Conservation (phyloP, 2,113 vertebrate genomes). For the Platysteira castanea region DNA sequence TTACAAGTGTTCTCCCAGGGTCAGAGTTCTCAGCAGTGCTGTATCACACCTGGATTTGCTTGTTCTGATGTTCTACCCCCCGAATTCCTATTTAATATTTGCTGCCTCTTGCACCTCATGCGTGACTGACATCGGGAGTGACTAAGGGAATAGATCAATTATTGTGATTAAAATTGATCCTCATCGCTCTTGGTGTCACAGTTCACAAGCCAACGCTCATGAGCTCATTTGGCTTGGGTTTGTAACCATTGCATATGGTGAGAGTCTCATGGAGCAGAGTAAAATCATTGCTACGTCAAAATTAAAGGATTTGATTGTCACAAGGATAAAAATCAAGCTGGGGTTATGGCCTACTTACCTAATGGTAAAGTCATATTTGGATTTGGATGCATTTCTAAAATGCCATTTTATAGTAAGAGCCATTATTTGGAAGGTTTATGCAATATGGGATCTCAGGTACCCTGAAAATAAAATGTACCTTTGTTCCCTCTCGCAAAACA, state of each 20-base stretch:
- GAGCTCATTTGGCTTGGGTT: background rate
- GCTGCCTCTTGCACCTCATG: background rate
- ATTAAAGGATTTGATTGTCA: background rate
- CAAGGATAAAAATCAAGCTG: background rate
- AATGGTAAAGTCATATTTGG: background rate
- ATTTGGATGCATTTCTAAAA: background rate
- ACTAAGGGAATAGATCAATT: slow-evolving; percentile 44
- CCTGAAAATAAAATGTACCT: background rate
- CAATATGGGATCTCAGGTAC: background rate
- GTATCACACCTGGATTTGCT: background rate
- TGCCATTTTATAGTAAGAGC: background rate
- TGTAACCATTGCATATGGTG: background rate
- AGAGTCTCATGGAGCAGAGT: background rate
- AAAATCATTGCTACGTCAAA: background rate
- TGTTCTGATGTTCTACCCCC: background rate
- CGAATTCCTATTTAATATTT: background rate
- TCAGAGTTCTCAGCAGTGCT: background rate
- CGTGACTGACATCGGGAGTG: background rate
- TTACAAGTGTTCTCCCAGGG: background rate
- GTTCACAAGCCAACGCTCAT: background rate
- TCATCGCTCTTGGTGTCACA: background rate
- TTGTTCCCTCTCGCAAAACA: background rate
- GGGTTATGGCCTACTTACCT: background rate
- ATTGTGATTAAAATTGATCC: slow-evolving; percentile 50
- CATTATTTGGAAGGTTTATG: background rate